Base-by-base conservation (phyloP, 2,797 vertebrate genomes). In the Coluber constrictor region DNA sequence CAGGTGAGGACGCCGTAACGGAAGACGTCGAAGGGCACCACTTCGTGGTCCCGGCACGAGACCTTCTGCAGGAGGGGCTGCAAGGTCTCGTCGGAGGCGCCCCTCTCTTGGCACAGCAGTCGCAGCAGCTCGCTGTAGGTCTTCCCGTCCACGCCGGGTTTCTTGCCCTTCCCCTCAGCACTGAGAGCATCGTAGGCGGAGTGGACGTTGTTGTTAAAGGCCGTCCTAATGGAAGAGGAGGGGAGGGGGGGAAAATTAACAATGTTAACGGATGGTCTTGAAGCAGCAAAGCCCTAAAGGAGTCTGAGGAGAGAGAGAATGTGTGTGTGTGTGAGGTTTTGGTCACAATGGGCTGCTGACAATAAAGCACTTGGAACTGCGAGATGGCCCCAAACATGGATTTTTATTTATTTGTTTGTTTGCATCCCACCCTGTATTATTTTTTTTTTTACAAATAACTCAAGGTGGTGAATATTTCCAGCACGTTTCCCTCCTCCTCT, bases 41-140 rank as follows among this genome's bases (percentile, higher is more conserved):
- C 98, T 95, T 99, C 99, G 1, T 99, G 98, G 96, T 99, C 98
- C 0, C 98, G 98, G 95, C 99, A 99, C 16, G 97, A 97, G 87
- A 99, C 98, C 25, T 98, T 98, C 2, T 87, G 97, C 90, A 99
- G 98, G 54, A 99, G 98, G 0, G 98, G 98, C 0, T 98, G 97
- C 0, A 98, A 97, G 1, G 98, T 98, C 56, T 98, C 98, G 6
- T 98, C 98, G 0, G 98, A 98, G 1, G 98, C 97, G 0, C 97
- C 98, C 0, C 98, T 98, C 0, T 98, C 98, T 1, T 97, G 97
- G 97, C 98, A 99, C 93, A 99, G 96, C 47, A 98, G 97, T 87
- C 96, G 96, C 87, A 99, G 98, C 95, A 98, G 97, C 97, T 99
- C 98, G 0, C 98, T 98, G 97, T 99, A 99, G 18, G 98, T 97